Conservation (phyloP, 2,797 vertebrate genomes). For the Amblyraja radiata region DNA sequence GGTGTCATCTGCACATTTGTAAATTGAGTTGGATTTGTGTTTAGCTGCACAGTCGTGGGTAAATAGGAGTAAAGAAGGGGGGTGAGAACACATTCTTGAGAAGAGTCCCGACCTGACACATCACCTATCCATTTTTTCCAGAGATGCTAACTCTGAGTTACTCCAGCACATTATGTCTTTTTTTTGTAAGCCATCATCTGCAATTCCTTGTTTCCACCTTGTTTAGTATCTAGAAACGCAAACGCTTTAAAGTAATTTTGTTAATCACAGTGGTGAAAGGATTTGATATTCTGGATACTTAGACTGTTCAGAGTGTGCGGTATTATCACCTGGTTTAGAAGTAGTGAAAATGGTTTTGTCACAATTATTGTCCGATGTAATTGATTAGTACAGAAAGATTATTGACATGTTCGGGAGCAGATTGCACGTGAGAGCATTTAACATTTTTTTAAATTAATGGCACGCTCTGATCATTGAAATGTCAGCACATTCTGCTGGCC, state of each 20-base stretch:
- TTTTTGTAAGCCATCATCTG: too few relatives aligned
- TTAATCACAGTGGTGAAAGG: background rate
- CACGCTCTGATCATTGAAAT: background rate
- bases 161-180: too few relatives aligned
- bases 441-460: background rate
- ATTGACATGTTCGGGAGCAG: background rate
- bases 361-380: background rate
- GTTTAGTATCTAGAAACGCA: too few relatives aligned
- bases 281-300: background rate
- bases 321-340: constrained; percentile 1
- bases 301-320: background rate
- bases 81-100: too few relatives aligned
- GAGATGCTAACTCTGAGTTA: too few relatives aligned
- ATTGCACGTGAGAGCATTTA: background rate
- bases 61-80: too few relatives aligned
- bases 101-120: too few relatives aligned
- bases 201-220: too few relatives aligned
- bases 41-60: too few relatives aligned
- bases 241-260: background rate
- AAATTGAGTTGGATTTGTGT: too few relatives aligned
- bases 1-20: too few relatives aligned
- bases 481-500: background rate
- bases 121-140: too few relatives aligned
- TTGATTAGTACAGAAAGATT: background rate
- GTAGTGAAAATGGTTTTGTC: background rate